A percentile compares a stretch with the other conserved stretches of the same genome.
These are phyloP conservation scores for Eupithecia pulchellata DNA, from an alignment of 2,888 invertebrate genomes.

Conservation along the genomic window DNA sequence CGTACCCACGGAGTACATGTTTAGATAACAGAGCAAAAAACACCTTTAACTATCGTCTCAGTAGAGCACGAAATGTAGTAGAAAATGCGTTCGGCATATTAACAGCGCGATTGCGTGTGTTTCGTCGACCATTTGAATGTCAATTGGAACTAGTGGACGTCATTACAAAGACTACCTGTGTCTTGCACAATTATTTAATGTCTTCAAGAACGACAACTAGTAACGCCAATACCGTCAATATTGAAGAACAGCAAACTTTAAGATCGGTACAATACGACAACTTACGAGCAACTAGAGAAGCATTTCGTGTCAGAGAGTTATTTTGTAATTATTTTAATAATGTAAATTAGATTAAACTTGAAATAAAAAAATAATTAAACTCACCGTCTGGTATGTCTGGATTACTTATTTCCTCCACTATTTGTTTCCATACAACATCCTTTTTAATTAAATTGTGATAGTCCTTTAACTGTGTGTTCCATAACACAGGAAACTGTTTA, in stretches of 20 bases:
- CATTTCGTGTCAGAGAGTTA: slow-evolving; percentile 45
- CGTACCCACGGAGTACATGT: slow-evolving; percentile 37
- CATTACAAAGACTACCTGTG: slow-evolving; percentile 44
- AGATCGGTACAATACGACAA: slow-evolving; percentile 42
- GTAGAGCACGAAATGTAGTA: too few species aligned
- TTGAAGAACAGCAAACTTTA: slow-evolving; percentile 43
- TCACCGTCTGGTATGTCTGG: slow-evolving; percentile 46
- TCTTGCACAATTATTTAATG: slow-evolving; percentile 44
- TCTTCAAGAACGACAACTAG: slow-evolving; percentile 42
- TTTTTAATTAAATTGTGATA: slow-evolving; percentile 46
- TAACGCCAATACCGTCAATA: slow-evolving; percentile 28
- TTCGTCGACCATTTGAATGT: slow-evolving; percentile 46
- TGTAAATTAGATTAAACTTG: slow-evolving; percentile 3
- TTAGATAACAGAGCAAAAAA: slow-evolving; percentile 34
- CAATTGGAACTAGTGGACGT: slow-evolving; percentile 44
- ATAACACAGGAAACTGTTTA: slow-evolving; percentile 34
- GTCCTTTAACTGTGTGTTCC: slow-evolving; percentile 37
- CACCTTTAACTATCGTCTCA: slow-evolving; percentile 5
- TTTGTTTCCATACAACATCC: slow-evolving; percentile 43
- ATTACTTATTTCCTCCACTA: slow-evolving; percentile 45
- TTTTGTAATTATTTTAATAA: slow-evolving; percentile 49
- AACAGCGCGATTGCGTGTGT: slow-evolving; percentile 35
- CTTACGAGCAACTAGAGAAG: slow-evolving; percentile 46
- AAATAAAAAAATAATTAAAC: slow-evolving; percentile 41
- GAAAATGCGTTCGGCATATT: slow-evolving; percentile 19